Evolutionary conservation across 2,113 vertebrate species (phyloP).

Genomic region (Nansenia antarctica): DNA sequence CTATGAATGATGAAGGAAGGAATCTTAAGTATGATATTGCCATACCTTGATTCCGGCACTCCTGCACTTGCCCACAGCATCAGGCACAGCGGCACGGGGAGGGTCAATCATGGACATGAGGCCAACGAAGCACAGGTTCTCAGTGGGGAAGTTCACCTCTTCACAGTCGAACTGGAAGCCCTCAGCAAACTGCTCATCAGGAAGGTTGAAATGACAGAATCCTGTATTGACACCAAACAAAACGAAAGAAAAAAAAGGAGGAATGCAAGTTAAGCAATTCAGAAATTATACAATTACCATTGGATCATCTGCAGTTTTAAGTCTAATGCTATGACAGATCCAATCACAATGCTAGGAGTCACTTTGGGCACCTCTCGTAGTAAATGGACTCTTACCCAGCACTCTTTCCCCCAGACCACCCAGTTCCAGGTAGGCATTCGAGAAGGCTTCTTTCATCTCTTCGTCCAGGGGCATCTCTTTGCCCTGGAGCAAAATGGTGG

Average conservation of each 20-base stretch:
- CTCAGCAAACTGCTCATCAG: conserved; percentile 82
- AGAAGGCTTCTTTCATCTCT: conserved; percentile 91
- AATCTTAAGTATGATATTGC: not conserved
- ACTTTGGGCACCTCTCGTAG: no score
- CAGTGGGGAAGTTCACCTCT: conserved; percentile 87
- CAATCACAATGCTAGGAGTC: no score
- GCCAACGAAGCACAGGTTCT: conserved; percentile 90
- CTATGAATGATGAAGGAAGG: no score
- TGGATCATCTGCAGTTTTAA: not conserved
- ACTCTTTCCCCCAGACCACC: conserved; percentile 89
- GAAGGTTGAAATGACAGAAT: conserved; percentile 85
- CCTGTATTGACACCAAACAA: conserved; percentile 63
- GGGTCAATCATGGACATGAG: conserved; percentile 96
- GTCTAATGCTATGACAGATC: no score
- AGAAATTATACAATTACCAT: not conserved
- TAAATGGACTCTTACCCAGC: conserved; percentile 73
- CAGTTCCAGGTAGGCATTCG: conserved; percentile 91
- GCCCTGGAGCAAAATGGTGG: conserved; percentile 86
- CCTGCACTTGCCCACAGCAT: conserved; percentile 91
- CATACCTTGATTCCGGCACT: conserved; percentile 92
- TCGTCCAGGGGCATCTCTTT: conserved; percentile 86
- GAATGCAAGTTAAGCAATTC: not conserved
- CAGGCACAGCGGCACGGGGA: conserved; percentile 85
- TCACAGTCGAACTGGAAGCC: conserved; percentile 86
- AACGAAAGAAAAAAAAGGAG: not conserved